Percentiles rank a stretch among this genome's conserved stretches.
phyloP scores from a whole-genome alignment of 2,888 invertebrate species.

The Microctonus hyperodae region DNA sequence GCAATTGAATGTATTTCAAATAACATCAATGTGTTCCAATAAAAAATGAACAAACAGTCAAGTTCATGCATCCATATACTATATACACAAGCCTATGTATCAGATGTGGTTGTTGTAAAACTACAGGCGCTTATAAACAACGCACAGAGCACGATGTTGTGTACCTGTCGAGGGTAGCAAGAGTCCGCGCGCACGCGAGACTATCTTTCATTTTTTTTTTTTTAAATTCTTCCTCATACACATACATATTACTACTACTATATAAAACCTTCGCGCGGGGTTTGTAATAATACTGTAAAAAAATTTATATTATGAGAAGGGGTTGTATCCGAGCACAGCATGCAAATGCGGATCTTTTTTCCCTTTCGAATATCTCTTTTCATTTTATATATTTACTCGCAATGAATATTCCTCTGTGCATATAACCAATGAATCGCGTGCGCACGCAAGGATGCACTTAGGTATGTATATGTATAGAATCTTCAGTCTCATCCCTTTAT shows the following conservation, averaged over 20 bases:
- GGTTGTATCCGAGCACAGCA: conserved; percentile 11
- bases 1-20: conserved; percentile 1
- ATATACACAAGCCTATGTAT: neutral
- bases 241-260: neutral
- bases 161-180: conserved; percentile 30
- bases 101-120: conserved; percentile 16
- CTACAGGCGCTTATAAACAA: conserved; percentile 26
- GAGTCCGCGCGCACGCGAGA: conserved; percentile 25
- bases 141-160: conserved; percentile 18
- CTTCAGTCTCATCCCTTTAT: conserved; percentile 7
- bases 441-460: conserved; percentile 25
- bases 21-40: neutral
- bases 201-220: conserved; percentile 1
- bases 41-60: neutral
- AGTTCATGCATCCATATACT: neutral
- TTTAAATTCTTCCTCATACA: neutral
- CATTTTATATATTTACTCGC: neutral
- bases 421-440: conserved; percentile 26
- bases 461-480: conserved; percentile 10
- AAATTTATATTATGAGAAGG: conserved; percentile 19
- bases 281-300: conserved; percentile 26
- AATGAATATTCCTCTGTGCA: conserved; percentile 11
- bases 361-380: neutral
- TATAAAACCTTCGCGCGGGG: conserved; percentile 11
- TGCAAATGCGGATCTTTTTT: conserved; percentile 31